phyloP scores from a whole-genome alignment of 2,888 invertebrate species.

The Nomada goodeniana region DNA sequence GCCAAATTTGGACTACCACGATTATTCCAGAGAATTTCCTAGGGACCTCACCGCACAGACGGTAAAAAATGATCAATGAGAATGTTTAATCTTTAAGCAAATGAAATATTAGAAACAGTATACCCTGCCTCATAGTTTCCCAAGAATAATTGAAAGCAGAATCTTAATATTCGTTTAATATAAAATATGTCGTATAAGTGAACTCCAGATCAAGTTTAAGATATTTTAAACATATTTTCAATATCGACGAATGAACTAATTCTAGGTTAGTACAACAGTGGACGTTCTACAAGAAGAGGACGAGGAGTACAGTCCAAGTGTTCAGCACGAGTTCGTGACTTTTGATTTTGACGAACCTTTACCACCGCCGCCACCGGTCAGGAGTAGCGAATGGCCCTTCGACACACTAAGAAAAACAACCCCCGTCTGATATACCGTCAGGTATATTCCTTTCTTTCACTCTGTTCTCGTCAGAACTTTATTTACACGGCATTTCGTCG shows the following conservation, averaged over 20 bases:
- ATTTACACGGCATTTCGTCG: background rate
- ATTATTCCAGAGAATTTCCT: slow-evolving; percentile 83
- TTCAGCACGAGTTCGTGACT: slow-evolving; percentile 89
- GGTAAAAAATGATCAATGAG: slow-evolving; percentile 76
- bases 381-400: slow-evolving; percentile 84
- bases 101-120: background rate
- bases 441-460: slow-evolving; percentile 65
- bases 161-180: too few species aligned
- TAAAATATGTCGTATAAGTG: too few species aligned
- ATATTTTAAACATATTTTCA: too few species aligned
- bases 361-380: slow-evolving; percentile 83
- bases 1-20: slow-evolving; percentile 86
- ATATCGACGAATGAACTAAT: background rate
- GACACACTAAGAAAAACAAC: slow-evolving; percentile 84
- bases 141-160: too few species aligned
- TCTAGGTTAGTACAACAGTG: slow-evolving; percentile 87
- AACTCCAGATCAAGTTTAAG: too few species aligned
- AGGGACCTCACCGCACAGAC: slow-evolving; percentile 90
- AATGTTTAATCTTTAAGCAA: background rate
- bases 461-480: background rate
- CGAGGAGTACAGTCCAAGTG: slow-evolving; percentile 84
- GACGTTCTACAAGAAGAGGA: slow-evolving; percentile 83
- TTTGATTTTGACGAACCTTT: slow-evolving; percentile 88
- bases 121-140: too few species aligned
- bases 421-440: slow-evolving; percentile 84